Conservation (phyloP, 2,113 vertebrate species). For the Elanus axillaris region DNA sequence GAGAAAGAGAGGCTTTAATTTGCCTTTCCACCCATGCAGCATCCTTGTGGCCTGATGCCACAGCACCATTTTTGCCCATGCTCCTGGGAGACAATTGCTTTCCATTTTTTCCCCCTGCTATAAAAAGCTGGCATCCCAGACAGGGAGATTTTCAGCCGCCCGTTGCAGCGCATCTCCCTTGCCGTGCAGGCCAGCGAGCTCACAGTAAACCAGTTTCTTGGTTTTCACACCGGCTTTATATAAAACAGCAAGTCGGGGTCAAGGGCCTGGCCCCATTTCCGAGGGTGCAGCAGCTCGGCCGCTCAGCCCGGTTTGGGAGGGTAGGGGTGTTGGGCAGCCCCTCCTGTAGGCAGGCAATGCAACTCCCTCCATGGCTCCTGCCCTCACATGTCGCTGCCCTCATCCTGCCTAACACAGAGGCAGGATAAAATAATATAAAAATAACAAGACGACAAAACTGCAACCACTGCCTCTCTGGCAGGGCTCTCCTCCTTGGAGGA, state of each 20-base stretch:
- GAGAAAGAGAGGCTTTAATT: neutral
- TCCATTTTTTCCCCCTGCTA: neutral
- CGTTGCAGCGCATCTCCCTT: neutral
- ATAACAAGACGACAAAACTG: neutral
- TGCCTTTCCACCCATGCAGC: neutral
- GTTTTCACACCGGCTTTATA: neutral
- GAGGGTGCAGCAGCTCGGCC: rapidly evolving
- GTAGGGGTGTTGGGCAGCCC: neutral
- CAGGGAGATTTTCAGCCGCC: neutral
- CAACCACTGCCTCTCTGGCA: neutral
- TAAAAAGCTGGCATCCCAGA: neutral
- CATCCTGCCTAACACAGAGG: neutral
- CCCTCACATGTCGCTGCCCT: neutral
- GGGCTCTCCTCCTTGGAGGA: neutral
- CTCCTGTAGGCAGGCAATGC: neutral
- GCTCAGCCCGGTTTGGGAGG: neutral
- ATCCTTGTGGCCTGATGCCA: neutral
- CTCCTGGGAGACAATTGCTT: neutral
- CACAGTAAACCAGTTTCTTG: neutral
- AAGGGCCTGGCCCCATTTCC: neutral
- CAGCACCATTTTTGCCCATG: neutral
- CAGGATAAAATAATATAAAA: neutral
- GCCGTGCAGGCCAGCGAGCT: no score
- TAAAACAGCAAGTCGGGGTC: neutral
- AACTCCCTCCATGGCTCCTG: neutral